These are phyloP conservation scores for Serrognathus titanus DNA, from an alignment of 2,888 invertebrate genomes.

Conservation along the genomic window DNA sequence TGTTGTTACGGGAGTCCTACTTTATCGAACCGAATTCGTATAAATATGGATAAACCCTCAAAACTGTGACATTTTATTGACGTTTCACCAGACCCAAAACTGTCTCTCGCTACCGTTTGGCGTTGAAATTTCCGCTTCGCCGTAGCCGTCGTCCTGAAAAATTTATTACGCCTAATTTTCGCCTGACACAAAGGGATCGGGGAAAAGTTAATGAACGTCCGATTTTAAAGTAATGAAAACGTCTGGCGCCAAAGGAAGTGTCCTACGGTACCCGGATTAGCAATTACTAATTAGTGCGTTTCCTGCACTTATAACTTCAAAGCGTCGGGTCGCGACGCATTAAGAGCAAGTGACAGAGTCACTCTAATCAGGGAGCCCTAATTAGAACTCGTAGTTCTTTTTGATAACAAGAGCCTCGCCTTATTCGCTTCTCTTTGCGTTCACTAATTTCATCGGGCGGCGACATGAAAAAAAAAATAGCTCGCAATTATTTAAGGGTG, in stretches of 20 bases:
- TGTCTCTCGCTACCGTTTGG: too few species aligned
- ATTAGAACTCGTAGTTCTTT: constrained; percentile 1
- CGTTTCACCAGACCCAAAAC: too few species aligned
- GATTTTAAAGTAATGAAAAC: neutral
- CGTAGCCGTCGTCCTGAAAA: too few species aligned
- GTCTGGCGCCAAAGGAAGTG: neutral
- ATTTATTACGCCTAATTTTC: too few species aligned
- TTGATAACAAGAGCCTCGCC: neutral
- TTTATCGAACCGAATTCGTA: too few species aligned
- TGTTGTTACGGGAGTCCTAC: too few species aligned
- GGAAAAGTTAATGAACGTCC: too few species aligned
- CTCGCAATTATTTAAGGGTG: too few species aligned
- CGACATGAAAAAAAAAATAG: neutral
- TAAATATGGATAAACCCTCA: too few species aligned
- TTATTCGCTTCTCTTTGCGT: neutral
- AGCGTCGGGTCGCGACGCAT: constrained; percentile 10
- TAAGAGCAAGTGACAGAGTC: constrained; percentile 2
- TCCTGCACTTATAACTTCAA: constrained; percentile 23
- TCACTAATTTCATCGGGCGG: neutral
- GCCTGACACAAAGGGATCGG: too few species aligned
- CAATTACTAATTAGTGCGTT: constrained; percentile 25
- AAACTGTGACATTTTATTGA: too few species aligned
- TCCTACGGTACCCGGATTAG: constrained; percentile 1
- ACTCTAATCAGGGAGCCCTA: constrained; percentile 1
- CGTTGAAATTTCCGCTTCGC: too few species aligned